Conservation (phyloP, 37 sponge, comb jelly and placozoan species). For the Amphimedon queenslandica region DNA sequence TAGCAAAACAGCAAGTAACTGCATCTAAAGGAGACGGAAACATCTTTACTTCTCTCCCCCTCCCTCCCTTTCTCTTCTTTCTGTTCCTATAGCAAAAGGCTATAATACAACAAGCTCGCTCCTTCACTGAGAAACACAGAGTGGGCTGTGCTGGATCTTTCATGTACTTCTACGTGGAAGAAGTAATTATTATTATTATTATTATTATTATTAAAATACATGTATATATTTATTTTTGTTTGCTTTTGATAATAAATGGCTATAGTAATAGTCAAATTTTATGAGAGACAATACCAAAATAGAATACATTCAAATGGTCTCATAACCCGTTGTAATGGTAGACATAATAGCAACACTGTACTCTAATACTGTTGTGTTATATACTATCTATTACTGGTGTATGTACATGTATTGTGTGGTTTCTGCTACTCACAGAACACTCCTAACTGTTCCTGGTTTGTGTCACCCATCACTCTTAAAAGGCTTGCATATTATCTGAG, state of each 20-base stretch:
- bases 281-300: neutral
- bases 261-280: conserved; percentile 2
- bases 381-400: neutral
- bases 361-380: too few relatives aligned
- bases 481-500: conserved; percentile 68
- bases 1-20: conserved; percentile 65
- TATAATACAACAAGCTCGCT: conserved; percentile 64
- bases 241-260: neutral
- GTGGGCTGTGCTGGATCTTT: conserved; percentile 87
- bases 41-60: neutral
- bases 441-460: conserved; percentile 58
- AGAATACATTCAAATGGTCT: neutral
- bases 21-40: neutral
- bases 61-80: neutral
- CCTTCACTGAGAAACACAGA: conserved; percentile 80
- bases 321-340: neutral
- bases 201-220: neutral
- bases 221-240: neutral
- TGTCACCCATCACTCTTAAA: conserved; percentile 38
- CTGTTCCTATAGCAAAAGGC: conserved; percentile 63
- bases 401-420: neutral
- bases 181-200: too few relatives aligned
- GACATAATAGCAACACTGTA: neutral
- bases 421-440: conserved; percentile 32
- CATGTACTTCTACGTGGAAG: conserved; percentile 80